A percentile compares a stretch with the other conserved stretches of the same genome.
Conservation (phyloP, 2,888 invertebrate species). For the Onchidella celtica region DNA sequence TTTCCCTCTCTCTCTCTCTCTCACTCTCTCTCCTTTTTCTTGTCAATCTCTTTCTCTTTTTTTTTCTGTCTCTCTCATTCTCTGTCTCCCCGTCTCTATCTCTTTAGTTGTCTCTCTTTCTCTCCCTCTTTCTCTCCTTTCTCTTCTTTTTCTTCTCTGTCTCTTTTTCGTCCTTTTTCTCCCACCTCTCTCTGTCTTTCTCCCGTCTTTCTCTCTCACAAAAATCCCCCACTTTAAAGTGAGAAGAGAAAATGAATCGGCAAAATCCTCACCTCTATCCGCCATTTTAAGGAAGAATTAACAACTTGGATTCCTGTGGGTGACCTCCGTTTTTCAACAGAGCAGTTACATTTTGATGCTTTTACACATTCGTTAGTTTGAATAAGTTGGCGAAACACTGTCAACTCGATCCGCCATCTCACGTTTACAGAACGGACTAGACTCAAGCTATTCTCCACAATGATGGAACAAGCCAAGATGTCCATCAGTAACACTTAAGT, state of each 20-base stretch:
- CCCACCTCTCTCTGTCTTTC: background rate
- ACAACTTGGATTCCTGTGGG: too few relatives aligned
- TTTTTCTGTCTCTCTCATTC: background rate
- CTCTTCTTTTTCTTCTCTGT: conserved; percentile 1
- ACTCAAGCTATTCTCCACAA: too few relatives aligned
- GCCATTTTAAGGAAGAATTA: too few relatives aligned
- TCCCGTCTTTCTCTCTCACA: background rate
- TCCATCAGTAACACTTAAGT: too few relatives aligned
- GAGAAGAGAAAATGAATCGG: background rate
- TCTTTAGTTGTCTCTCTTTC: conserved; percentile 3
- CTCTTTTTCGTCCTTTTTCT: background rate
- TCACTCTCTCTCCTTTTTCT: background rate
- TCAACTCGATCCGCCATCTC: too few relatives aligned
- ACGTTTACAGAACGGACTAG: too few relatives aligned
- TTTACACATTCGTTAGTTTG: too few relatives aligned
- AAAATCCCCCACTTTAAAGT: background rate
- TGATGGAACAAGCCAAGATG: too few relatives aligned
- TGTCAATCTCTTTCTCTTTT: background rate
- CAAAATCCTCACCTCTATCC: background rate
- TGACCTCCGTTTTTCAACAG: too few relatives aligned
- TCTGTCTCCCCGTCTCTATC: background rate
- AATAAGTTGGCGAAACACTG: too few relatives aligned
- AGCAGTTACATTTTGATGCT: too few relatives aligned
- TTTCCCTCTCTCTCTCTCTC: too few relatives aligned
- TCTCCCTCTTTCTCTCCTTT: conserved; percentile 20